Conservation (phyloP, 2,888 invertebrate species). For the Macroteleia sp. region DNA sequence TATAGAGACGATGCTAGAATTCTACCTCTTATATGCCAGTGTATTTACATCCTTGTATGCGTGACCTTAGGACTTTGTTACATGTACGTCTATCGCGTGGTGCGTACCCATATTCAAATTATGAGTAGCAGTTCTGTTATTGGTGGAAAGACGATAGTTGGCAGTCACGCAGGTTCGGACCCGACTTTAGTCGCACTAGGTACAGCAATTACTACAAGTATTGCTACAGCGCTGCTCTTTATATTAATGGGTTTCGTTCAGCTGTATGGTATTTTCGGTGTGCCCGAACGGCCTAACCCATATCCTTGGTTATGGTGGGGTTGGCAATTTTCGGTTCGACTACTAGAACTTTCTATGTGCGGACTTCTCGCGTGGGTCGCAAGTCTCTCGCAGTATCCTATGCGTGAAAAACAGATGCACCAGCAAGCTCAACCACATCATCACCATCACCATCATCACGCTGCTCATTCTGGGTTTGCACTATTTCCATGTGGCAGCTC, state of each 20-base stretch:
- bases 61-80: conserved; percentile 93
- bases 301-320: conserved; percentile 95
- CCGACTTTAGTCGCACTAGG: conserved; percentile 86
- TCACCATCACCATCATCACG: conserved; percentile 69
- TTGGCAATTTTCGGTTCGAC: conserved; percentile 93
- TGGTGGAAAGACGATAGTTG: conserved; percentile 65
- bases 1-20: conserved; percentile 85
- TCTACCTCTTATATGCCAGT: conserved; percentile 91
- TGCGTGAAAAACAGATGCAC: conserved; percentile 87
- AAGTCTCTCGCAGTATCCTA: conserved; percentile 87
- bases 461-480: conserved; percentile 88
- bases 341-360: conserved; percentile 95
- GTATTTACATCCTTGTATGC: conserved; percentile 93
- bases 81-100: conserved; percentile 91
- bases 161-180: conserved; percentile 88
- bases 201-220: conserved; percentile 94
- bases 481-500: conserved; percentile 92
- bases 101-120: conserved; percentile 90
- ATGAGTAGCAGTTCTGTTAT: conserved; percentile 76
- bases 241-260: conserved; percentile 93
- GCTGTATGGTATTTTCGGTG: conserved; percentile 91
- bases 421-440: conserved; percentile 49
- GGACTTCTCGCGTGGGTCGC: conserved; percentile 94
- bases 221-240: conserved; percentile 93
- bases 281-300: conserved; percentile 84